Evolutionary conservation across 2,888 invertebrate genomes (phyloP), one percentile per base, ranked within the genome.

Genomic region (Idaea biselata): DNA sequence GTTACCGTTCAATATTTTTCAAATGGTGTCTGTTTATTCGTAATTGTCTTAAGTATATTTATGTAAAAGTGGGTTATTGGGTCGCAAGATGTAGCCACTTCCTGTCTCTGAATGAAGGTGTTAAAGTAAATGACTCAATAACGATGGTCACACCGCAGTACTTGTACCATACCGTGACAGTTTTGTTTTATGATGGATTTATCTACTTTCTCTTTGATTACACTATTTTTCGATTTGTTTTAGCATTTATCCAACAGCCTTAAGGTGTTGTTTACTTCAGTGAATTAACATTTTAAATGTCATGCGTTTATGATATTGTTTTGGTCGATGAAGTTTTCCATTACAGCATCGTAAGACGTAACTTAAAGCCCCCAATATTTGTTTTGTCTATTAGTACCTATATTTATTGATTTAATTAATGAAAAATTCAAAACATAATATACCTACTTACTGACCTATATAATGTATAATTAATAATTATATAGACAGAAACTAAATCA

Each of bases 1-100:
- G 75, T 81, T 84, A 83, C 84, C 84, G 86, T 84, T 85, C 73
- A 77, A 76, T 77, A 73, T 70, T 70, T 44, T 72, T 71, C 77
- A 70, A 76, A 77, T 76, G 73, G 73, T 71, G 70, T 70, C 70
- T 74, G 77, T 75, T 74, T 73, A 71, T 68, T 63, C 74, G 76
- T 81, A 82, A 84, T 84, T 81, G 81, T 77, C 75, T 78, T 69
- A 44, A 44, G 44, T 71, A 71, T 67, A 76, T 74, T 74, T 74
- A 72, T 68, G 70, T 73, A 72, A 73, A 81, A 79, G 77, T 84
- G 81, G 82, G 82, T 73, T 86, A 83, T 73, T 75, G 73, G 84
- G 83, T 84, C 83, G 75, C 72, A 76, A 58, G 60, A 61, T 66
- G 61, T 69, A 65, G 63, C 66, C 60, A 64, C 68, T 73, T 74